Evolutionary conservation across 2,797 vertebrate species (phyloP).

Genomic region (Macropus fuliginosus): DNA sequence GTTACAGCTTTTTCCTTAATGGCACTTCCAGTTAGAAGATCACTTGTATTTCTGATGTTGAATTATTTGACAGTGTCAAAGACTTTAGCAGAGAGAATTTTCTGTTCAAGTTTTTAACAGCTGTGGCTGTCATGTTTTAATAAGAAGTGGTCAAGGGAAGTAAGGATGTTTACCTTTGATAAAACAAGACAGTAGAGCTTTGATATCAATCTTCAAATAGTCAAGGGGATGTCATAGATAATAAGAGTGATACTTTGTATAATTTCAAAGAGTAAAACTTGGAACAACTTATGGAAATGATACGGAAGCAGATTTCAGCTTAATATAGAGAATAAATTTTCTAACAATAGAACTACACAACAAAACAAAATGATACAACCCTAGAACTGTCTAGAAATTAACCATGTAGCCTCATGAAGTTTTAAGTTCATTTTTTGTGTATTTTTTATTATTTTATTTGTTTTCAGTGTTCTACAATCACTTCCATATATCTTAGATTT

Average conservation of each 20-base stretch:
- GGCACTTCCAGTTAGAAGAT: neutral
- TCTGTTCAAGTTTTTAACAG: neutral
- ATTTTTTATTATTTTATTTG: no score
- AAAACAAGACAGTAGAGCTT: neutral
- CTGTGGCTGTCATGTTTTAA: neutral
- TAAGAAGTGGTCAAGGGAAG: neutral
- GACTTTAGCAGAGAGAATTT: neutral
- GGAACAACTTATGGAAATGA: neutral
- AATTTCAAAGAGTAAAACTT: neutral
- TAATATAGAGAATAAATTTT: neutral
- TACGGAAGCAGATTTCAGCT: neutral
- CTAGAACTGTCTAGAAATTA: neutral
- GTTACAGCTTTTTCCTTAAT: neutral
- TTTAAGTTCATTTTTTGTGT: neutral
- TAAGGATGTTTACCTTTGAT: neutral
- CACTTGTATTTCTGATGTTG: neutral
- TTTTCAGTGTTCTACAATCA: no score
- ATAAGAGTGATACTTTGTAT: neutral
- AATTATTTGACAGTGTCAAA: neutral
- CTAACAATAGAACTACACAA: neutral
- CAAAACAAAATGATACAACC: neutral
- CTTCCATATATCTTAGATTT: no score
- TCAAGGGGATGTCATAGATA: neutral
- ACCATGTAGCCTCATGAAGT: neutral
- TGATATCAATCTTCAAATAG: neutral